These are phyloP conservation scores for Calcarius ornatus DNA, from an alignment of 2,113 vertebrate species.

Conservation along the genomic window DNA sequence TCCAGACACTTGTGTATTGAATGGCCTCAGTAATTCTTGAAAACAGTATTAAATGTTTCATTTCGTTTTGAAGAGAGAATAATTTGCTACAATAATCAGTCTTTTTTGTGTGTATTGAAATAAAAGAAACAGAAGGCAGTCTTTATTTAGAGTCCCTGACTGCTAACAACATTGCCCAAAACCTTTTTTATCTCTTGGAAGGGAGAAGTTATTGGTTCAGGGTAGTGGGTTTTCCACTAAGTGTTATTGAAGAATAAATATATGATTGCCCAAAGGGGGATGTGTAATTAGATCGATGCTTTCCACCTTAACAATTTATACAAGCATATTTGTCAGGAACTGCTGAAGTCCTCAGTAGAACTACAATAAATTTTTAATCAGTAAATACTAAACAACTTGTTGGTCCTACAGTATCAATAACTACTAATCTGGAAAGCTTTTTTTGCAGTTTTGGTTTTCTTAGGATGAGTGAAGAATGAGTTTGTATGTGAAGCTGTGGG, in stretches of 20 bases:
- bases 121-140: not conserved
- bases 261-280: not conserved
- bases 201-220: not conserved
- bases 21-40: not conserved
- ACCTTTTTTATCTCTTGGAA: not conserved
- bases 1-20: not conserved
- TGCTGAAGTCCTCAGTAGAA: not conserved
- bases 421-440: not conserved
- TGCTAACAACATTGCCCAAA: not conserved
- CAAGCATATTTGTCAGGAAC: not conserved
- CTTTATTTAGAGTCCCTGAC: not conserved
- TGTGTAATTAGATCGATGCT: not conserved
- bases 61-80: not conserved
- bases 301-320: not conserved
- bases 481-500: not conserved
- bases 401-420: not conserved
- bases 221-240: not conserved
- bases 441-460: not conserved
- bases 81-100: not conserved
- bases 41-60: not conserved
- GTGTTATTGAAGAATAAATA: not conserved
- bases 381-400: not conserved
- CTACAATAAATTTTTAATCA: not conserved
- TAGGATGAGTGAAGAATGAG: not conserved
- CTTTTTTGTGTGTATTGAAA: not conserved